These are phyloP conservation scores for Enoplosus armatus DNA, from an alignment of 2,797 vertebrate genomes.

Conservation along the genomic window DNA sequence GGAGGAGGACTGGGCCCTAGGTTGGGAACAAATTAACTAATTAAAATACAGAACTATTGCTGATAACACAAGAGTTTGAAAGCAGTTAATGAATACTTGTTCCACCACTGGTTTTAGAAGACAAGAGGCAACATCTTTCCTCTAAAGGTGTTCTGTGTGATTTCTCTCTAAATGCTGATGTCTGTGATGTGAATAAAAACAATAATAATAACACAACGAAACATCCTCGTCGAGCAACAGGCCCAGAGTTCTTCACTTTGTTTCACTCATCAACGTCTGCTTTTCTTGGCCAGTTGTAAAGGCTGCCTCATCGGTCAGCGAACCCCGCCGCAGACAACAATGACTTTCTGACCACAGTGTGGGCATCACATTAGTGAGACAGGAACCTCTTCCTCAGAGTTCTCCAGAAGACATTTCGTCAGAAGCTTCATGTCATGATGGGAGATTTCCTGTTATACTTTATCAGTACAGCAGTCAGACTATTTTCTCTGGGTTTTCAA, in stretches of 20 bases:
- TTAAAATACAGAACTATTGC: background rate
- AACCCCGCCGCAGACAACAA: background rate
- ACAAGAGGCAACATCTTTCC: too few relatives aligned
- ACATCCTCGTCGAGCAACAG: background rate
- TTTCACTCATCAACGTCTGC: background rate
- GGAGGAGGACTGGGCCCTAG: too few relatives aligned
- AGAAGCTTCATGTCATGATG: background rate
- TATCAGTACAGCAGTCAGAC: background rate
- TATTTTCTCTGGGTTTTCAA: slow-evolving; percentile 9
- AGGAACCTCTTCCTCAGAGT: background rate
- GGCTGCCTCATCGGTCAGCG: background rate
- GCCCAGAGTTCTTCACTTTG: background rate
- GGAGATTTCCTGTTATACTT: background rate
- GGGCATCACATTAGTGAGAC: background rate
- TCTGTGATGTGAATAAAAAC: background rate
- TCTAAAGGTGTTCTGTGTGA: too few relatives aligned
- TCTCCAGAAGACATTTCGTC: background rate
- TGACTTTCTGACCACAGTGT: background rate
- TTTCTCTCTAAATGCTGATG: background rate
- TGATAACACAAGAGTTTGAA: too few relatives aligned
- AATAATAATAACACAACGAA: background rate
- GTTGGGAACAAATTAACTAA: too few relatives aligned
- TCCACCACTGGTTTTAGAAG: too few relatives aligned
- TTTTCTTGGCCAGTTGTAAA: background rate
- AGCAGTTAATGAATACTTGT: too few relatives aligned